phyloP scores from a whole-genome alignment of 2,797 vertebrate genomes.

The Agapornis canus region DNA sequence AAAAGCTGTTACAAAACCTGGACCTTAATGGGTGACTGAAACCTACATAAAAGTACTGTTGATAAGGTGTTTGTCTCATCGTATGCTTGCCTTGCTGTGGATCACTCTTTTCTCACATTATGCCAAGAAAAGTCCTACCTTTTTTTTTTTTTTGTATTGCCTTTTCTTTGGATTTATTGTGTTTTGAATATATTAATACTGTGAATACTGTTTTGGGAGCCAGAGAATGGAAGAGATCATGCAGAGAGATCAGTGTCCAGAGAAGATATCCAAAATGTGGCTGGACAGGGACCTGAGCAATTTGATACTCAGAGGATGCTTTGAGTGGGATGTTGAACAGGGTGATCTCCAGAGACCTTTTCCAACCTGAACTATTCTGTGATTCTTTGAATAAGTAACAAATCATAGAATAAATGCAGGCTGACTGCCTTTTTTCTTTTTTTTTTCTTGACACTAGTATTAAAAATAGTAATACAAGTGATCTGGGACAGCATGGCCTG shows the following conservation, averaged over 20 bases:
- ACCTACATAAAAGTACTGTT: background rate
- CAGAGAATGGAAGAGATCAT: background rate
- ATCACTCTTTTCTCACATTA: background rate
- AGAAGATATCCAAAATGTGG: background rate
- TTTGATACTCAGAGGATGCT: fast-evolving
- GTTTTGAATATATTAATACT: background rate
- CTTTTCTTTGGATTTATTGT: background rate
- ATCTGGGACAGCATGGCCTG: background rate
- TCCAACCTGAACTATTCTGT: background rate
- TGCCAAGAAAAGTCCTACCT: background rate
- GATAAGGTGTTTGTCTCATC: background rate
- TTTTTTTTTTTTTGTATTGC: background rate
- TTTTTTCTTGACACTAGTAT: background rate
- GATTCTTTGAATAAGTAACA: background rate
- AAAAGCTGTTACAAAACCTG: background rate
- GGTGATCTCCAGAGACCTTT: background rate
- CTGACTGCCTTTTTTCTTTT: background rate
- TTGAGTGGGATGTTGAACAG: background rate
- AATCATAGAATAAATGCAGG: background rate
- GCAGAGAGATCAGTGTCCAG: background rate
- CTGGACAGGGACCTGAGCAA: background rate
- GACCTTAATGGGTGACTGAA: background rate
- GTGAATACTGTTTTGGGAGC: background rate
- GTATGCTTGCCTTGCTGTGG: fast-evolving
- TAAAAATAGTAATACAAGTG: background rate